A percentile compares a stretch with the other conserved stretches of the same genome.
These are phyloP conservation scores for Microcebus murinus DNA, from an alignment of 2,113 vertebrate genomes.

Conservation along the genomic window DNA sequence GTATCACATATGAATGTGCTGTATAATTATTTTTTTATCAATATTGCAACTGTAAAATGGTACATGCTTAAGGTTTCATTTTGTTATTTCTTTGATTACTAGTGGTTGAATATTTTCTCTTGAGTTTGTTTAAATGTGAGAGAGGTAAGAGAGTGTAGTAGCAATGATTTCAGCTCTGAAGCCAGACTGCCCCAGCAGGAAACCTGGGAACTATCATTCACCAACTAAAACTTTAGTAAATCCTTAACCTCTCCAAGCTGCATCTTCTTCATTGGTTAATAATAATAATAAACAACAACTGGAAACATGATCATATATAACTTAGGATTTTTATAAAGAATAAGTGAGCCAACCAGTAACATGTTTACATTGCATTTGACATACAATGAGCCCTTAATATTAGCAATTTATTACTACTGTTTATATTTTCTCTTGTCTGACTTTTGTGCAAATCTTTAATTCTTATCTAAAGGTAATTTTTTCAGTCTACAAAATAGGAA, in stretches of 20 bases:
- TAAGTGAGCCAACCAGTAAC: not conserved
- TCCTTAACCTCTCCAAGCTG: not conserved
- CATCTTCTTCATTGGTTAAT: not conserved
- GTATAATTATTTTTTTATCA: conserved; percentile 14
- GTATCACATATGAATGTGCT: not conserved
- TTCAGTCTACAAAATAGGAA: not conserved
- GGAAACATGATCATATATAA: not conserved
- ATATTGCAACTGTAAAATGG: not conserved
- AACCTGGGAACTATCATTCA: not conserved
- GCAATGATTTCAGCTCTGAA: not conserved
- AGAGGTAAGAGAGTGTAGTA: not conserved
- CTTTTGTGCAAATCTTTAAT: conserved; percentile 20
- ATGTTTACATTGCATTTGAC: not conserved
- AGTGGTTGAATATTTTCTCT: not conserved
- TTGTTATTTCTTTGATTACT: not conserved
- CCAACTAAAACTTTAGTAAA: not conserved
- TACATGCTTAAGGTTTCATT: not conserved
- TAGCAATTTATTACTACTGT: not conserved
- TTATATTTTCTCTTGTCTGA: not conserved
- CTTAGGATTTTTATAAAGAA: not conserved
- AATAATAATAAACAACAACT: not conserved
- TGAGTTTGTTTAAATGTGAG: not conserved
- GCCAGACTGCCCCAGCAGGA: not conserved
- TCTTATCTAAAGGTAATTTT: not conserved
- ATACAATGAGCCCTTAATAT: not conserved